A percentile compares a stretch with the other conserved stretches of the same genome.
Evolutionary conservation across 1,140 invertebrate species (phyloP).

Genomic region (Phocides pigmalion): DNA sequence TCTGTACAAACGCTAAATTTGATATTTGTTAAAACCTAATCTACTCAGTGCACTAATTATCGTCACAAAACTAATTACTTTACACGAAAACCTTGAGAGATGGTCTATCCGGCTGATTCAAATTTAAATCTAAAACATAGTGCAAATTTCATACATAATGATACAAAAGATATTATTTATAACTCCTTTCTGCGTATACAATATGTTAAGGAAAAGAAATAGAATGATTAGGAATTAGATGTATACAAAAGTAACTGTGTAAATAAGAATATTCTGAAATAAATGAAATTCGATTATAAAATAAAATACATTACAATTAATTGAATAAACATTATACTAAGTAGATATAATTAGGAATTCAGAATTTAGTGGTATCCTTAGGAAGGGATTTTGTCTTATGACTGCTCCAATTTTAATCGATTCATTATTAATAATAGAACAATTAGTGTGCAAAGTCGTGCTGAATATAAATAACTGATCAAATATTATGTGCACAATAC

Average conservation of each 20-base stretch:
- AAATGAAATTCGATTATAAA: too few species aligned
- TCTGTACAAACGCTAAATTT: conserved; percentile 25
- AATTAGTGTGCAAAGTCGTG: too few species aligned
- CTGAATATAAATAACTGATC: too few species aligned
- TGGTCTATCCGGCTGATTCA: background rate
- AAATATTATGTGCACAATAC: conserved; percentile 12
- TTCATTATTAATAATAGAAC: too few species aligned
- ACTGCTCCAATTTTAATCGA: too few species aligned
- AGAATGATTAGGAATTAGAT: background rate
- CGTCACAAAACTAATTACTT: conserved; percentile 13
- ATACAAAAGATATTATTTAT: background rate
- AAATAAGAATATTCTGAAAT: too few species aligned
- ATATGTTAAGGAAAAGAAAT: background rate
- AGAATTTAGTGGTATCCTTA: background rate
- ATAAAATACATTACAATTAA: too few species aligned
- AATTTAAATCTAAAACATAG: conserved; percentile 14
- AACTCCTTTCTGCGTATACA: background rate
- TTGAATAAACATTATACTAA: too few species aligned
- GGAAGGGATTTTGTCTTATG: background rate
- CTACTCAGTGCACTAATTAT: conserved; percentile 34
- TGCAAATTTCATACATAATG: conserved; percentile 4
- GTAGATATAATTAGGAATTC: too few species aligned
- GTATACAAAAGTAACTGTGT: too few species aligned
- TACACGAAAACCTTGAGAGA: conserved; percentile 3
- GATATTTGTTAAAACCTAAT: conserved; percentile 8